These are phyloP conservation scores for Chloropsis hardwickii DNA, from an alignment of 2,113 vertebrate genomes.

Conservation along the genomic window DNA sequence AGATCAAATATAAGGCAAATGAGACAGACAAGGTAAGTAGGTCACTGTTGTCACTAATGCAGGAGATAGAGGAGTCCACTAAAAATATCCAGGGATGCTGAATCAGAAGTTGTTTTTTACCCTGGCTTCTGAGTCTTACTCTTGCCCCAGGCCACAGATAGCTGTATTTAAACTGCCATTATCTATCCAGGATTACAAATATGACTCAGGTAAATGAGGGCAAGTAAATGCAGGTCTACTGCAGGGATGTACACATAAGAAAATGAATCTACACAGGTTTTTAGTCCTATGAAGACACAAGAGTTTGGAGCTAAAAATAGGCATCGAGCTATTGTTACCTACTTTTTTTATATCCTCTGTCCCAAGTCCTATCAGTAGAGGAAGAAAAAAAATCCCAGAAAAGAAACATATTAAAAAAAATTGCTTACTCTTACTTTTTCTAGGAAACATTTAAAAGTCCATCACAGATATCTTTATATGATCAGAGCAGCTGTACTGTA, in stretches of 20 bases:
- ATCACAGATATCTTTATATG: background rate
- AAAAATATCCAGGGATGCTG: background rate
- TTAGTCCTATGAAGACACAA: background rate
- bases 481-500: background rate
- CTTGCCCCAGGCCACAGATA: background rate
- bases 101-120: conserved; percentile 26
- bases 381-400: conserved; percentile 6
- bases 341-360: background rate
- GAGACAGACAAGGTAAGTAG: background rate
- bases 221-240: conserved; percentile 20
- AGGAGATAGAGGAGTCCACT: background rate
- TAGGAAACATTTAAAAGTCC: background rate
- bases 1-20: background rate
- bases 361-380: background rate
- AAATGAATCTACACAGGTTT: background rate
- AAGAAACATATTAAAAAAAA: background rate
- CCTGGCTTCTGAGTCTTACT: background rate
- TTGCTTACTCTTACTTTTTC: background rate
- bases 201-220: conserved; percentile 17
- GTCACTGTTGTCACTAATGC: background rate
- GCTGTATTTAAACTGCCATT: conserved; percentile 20
- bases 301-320: conserved; percentile 20
- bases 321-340: background rate
- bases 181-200: background rate
- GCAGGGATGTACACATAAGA: background rate